Conservation (phyloP, 2,797 vertebrate genomes). For the Acrossocheilus fasciatus region DNA sequence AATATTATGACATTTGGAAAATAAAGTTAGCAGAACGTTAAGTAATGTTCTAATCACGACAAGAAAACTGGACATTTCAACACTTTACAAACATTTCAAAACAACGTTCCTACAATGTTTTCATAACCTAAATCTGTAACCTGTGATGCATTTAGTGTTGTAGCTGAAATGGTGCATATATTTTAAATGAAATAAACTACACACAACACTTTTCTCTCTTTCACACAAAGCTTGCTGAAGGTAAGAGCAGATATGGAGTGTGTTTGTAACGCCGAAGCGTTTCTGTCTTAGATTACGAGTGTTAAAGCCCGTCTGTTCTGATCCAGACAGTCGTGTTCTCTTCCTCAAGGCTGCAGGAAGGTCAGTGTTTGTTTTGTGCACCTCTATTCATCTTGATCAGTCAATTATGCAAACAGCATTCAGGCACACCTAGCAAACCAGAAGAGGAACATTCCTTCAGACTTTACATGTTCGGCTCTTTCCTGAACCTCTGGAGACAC, state of each 20-base stretch:
- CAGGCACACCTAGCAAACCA: slow-evolving; percentile 13
- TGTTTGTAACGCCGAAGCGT: neutral
- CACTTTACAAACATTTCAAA: neutral
- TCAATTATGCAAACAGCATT: neutral
- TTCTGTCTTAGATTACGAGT: neutral
- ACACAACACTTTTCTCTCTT: neutral
- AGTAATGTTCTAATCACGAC: no score
- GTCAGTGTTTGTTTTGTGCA: neutral
- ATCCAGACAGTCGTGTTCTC: neutral
- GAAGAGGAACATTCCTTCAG: slow-evolving; percentile 24
- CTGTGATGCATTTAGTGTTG: neutral
- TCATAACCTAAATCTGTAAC: neutral
- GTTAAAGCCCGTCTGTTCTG: neutral
- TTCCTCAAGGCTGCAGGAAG: slow-evolving; percentile 24
- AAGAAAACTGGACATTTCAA: no score
- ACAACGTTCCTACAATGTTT: no score
- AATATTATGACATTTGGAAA: no score
- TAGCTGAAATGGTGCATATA: neutral
- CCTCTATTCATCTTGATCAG: neutral
- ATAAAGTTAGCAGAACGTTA: no score
- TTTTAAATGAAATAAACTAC: neutral
- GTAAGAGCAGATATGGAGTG: neutral
- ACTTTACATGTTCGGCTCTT: neutral
- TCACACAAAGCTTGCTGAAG: neutral
- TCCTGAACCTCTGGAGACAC: neutral